Evolutionary conservation across 2,888 invertebrate species (phyloP).

Genomic region (Macrophya alboannulata): DNA sequence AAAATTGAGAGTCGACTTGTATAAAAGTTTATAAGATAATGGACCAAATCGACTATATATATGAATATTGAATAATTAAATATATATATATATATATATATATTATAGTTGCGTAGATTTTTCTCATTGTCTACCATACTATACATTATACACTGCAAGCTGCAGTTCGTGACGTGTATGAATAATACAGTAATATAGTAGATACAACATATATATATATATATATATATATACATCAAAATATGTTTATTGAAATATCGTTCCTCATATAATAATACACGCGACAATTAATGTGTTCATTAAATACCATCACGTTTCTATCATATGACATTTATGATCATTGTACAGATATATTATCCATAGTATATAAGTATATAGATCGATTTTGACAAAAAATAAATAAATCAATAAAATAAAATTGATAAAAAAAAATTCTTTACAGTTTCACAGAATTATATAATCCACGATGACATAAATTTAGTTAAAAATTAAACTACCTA

Average conservation of each 20-base stretch:
- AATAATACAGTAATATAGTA: not conserved
- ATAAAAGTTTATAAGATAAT: conserved; percentile 30
- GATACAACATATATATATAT: not conserved
- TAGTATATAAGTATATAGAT: no score
- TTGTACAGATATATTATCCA: not conserved
- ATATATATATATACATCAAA: not conserved
- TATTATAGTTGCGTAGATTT: conserved; percentile 10
- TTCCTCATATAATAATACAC: conserved; percentile 10
- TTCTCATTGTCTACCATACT: not conserved
- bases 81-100: not conserved
- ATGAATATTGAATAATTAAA: not conserved
- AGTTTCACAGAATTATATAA: no score
- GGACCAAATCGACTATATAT: conserved; percentile 48
- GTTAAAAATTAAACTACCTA: no score
- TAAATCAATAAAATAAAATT: no score
- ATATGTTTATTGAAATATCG: conserved; percentile 33
- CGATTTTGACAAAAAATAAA: no score
- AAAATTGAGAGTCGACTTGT: not conserved
- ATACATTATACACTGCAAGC: no score
- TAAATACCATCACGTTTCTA: not conserved
- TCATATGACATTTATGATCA: not conserved
- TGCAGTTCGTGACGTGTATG: conserved; percentile 3
- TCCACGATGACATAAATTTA: no score
- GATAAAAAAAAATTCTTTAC: no score
- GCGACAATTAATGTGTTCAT: conserved; percentile 17